Conservation (phyloP, 2,888 invertebrate genomes). For the Oeneis ivallda region DNA sequence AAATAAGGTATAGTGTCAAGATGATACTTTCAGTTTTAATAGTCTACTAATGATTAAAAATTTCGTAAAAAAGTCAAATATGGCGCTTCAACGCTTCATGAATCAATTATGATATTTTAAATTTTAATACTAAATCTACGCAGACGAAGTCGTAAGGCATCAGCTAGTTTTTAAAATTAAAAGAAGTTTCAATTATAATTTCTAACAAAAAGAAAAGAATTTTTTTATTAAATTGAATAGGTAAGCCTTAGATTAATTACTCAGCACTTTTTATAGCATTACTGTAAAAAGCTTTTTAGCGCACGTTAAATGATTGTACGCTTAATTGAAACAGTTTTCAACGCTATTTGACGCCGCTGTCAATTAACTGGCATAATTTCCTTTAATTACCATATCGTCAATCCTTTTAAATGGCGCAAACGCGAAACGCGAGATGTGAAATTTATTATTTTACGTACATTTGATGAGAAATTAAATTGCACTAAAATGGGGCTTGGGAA, state of each 20-base stretch:
- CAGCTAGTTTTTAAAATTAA: too few relatives aligned
- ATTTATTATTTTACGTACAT: not conserved
- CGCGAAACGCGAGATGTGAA: not conserved
- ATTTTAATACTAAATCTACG: too few relatives aligned
- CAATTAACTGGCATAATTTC: constrained; percentile 20
- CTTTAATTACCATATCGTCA: constrained; percentile 14
- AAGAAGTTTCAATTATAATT: too few relatives aligned
- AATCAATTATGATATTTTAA: too few relatives aligned
- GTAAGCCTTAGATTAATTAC: too few relatives aligned
- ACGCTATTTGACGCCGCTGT: constrained; percentile 20
- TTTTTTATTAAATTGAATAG: not conserved
- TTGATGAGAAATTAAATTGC: not conserved
- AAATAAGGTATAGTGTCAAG: too few relatives aligned
- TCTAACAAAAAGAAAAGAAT: not conserved
- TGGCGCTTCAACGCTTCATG: too few relatives aligned
- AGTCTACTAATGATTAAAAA: too few relatives aligned
- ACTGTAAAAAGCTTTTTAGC: constrained; percentile 8
- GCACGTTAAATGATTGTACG: constrained; percentile 11
- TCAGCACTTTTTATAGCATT: not conserved
- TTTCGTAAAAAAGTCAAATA: too few relatives aligned
- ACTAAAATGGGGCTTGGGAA: not conserved
- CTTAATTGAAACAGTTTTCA: constrained; percentile 25
- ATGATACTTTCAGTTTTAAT: too few relatives aligned
- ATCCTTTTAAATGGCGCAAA: constrained; percentile 5
- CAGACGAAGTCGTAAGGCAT: too few relatives aligned